Percentiles rank a stretch among this genome's conserved stretches.
Evolutionary conservation across 1,140 invertebrate species (phyloP).

Genomic region (Calliphora vicina): DNA sequence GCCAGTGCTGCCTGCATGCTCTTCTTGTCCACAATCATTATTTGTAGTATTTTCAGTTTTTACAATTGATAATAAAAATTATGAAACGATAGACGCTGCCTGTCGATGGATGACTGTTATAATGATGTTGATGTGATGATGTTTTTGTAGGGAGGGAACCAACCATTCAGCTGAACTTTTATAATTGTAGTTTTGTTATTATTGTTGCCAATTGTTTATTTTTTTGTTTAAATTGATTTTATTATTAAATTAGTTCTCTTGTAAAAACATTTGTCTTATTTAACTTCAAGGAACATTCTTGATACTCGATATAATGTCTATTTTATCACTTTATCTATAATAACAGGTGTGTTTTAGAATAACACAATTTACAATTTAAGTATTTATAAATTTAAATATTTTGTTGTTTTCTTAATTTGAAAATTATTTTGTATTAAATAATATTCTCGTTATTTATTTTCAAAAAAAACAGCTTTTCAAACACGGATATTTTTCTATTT

Average conservation of each 20-base stretch:
- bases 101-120: neutral
- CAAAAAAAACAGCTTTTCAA: neutral
- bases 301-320: neutral
- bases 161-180: neutral
- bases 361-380: no score
- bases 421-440: no score
- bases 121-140: neutral
- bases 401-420: no score
- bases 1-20: neutral
- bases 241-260: neutral
- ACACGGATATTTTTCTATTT: neutral
- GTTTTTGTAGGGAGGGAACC: neutral
- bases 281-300: neutral
- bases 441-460: no score
- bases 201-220: neutral
- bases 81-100: neutral
- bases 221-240: neutral
- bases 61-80: neutral
- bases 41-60: neutral
- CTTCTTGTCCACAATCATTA: neutral
- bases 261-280: neutral
- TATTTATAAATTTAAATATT: no score
- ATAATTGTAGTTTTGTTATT: neutral
- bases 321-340: neutral
- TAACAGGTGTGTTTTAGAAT: no score